phyloP scores from a whole-genome alignment of 2,888 invertebrate genomes.

The Stomorhina lunata region DNA sequence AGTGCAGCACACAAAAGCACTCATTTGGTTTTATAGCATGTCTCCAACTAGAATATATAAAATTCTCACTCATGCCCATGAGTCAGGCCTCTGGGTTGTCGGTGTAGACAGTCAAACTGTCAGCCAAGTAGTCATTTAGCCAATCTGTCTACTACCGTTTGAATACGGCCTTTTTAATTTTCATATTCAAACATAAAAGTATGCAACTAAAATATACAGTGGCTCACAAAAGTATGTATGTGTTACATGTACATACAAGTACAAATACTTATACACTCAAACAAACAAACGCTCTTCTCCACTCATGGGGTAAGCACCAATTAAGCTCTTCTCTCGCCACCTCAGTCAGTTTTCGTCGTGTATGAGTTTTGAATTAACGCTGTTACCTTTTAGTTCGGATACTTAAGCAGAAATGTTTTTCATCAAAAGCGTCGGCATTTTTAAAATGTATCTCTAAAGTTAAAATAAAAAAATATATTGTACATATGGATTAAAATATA shows the following conservation, averaged over 20 bases:
- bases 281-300: background rate
- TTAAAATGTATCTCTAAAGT: background rate
- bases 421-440: constrained; percentile 40
- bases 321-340: constrained; percentile 52
- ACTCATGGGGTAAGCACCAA: constrained; percentile 32
- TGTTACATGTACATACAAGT: background rate
- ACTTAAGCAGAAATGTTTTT: constrained; percentile 5
- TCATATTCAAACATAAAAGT: too few relatives aligned
- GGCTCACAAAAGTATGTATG: too few relatives aligned
- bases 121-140: background rate
- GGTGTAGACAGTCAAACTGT: background rate
- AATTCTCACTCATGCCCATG: constrained; percentile 9
- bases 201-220: too few relatives aligned
- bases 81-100: background rate
- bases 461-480: background rate
- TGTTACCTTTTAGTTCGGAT: constrained; percentile 36
- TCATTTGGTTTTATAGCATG: constrained; percentile 7
- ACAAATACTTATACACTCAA: background rate
- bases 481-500: background rate
- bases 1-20: constrained; percentile 2
- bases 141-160: constrained; percentile 4
- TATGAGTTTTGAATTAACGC: constrained; percentile 51
- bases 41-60: constrained; percentile 2
- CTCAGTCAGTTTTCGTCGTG: constrained; percentile 39
- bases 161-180: too few relatives aligned